Evolutionary conservation across 2,888 invertebrate species (phyloP), one percentile per base, ranked within the genome.

Genomic region (Pandemis cinnamomeana): DNA sequence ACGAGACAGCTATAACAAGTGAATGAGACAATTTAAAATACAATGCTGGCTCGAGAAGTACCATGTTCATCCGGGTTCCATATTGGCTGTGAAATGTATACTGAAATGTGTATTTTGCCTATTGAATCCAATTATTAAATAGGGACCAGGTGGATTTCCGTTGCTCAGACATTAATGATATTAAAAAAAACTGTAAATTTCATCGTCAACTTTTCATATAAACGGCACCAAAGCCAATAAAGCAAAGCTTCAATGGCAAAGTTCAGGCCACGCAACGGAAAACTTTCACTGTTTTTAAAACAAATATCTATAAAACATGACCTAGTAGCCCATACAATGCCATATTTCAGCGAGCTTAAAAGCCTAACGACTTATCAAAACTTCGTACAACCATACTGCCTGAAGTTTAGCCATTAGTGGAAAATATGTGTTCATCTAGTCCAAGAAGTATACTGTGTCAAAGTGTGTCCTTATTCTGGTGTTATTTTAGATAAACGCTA

Each of bases 351-450:
- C 71, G 67, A 81, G 81, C 81, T 84, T 87, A 86, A 84, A 87
- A 86, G 81, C 81, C 81, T 84, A 86, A 86, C 84, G 84, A 86
- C 86, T 86, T 82, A 83, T 83, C 83, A 75, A 80, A 84, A 87
- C 85, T 84, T 79, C 82, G 81, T 82, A 83, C 82, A 80, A 78
- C 81, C 81, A 83, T 83, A 83, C 78, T 82, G 87, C 86, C 83
- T 84, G 84, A 78, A 93, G 87, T 93, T 92, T 84, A 87, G 87
- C 89, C 90, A 89, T 93, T 92, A 92, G 84, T 87, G 88, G 86
- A 87, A 92, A 91, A 90, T 91, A 91, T 89, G 88, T 87, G 87
- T 90, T 88, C 88, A 86, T 90, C 90, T 91, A 92, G 74, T 62
- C 90, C 89, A 90, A 85, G 87, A 91, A 91, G 90, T 90, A 89